Conservation (phyloP, 2,113 vertebrate genomes). For the Circaetus gallicus region DNA sequence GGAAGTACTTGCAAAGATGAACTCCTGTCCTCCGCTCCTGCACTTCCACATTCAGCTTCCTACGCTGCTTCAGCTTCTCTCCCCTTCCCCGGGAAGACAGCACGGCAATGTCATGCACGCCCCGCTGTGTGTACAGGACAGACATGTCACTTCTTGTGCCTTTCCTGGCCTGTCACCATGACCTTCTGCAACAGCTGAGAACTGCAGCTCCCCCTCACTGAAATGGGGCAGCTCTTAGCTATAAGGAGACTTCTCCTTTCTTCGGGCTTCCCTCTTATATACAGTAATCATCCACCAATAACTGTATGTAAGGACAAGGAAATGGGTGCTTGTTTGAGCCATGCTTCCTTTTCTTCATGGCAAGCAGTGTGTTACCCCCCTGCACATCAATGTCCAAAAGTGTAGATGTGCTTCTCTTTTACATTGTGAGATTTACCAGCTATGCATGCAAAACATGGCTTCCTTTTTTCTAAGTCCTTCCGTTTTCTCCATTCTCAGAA, state of each 20-base stretch:
- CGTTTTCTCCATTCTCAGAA: neutral
- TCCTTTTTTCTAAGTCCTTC: neutral
- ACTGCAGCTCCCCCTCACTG: neutral
- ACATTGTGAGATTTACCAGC: neutral
- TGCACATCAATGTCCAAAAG: neutral
- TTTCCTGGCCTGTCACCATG: neutral
- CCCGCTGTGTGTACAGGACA: neutral
- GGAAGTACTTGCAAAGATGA: neutral
- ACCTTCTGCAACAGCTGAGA: neutral
- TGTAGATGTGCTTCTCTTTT: neutral
- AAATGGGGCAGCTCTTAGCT: neutral
- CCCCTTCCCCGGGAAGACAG: neutral
- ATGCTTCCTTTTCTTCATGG: neutral
- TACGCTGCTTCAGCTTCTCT: neutral
- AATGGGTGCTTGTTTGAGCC: neutral
- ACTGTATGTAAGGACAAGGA: neutral
- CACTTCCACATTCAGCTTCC: neutral
- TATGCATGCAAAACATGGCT: neutral
- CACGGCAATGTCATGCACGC: accelerated
- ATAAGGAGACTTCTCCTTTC: neutral
- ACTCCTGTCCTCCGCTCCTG: neutral
- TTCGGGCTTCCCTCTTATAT: neutral
- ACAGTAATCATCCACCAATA: neutral
- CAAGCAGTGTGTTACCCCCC: neutral
- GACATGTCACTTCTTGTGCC: neutral